These are phyloP conservation scores for Hippocampus zosterae DNA, from an alignment of 2,113 vertebrate species.

Conservation along the genomic window DNA sequence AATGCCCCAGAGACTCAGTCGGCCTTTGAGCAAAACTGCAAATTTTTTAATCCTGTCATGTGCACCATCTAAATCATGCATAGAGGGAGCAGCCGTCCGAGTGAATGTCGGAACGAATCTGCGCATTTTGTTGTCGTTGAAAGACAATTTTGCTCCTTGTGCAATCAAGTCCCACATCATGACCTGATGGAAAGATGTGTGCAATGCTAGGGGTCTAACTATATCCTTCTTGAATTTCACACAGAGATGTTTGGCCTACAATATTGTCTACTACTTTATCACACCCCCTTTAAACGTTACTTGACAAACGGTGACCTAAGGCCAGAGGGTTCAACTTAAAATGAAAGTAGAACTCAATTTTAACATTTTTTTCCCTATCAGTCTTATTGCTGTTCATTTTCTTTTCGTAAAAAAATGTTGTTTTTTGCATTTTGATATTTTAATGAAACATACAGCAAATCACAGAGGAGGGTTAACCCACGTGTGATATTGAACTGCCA, in stretches of 20 bases:
- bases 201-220: no score
- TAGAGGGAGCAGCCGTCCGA: neutral
- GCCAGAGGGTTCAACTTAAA: no score
- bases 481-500: no score
- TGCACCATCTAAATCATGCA: neutral
- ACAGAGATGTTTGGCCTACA: neutral
- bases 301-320: no score
- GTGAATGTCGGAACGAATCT: neutral
- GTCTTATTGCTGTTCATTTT: no score
- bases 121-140: slow-evolving; percentile 2
- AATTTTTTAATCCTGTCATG: slow-evolving; percentile 9
- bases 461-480: no score
- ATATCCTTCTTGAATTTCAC: neutral
- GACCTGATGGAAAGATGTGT: neutral
- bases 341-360: no score
- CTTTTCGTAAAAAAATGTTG: no score
- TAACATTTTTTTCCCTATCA: no score
- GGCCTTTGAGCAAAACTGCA: neutral
- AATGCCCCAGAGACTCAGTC: neutral
- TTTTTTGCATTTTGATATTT: no score
- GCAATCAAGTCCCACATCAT: neutral
- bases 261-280: neutral
- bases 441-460: no score
- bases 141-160: neutral
- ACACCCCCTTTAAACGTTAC: no score